Conservation (phyloP, 2,113 vertebrate genomes). For the Channa argus region DNA sequence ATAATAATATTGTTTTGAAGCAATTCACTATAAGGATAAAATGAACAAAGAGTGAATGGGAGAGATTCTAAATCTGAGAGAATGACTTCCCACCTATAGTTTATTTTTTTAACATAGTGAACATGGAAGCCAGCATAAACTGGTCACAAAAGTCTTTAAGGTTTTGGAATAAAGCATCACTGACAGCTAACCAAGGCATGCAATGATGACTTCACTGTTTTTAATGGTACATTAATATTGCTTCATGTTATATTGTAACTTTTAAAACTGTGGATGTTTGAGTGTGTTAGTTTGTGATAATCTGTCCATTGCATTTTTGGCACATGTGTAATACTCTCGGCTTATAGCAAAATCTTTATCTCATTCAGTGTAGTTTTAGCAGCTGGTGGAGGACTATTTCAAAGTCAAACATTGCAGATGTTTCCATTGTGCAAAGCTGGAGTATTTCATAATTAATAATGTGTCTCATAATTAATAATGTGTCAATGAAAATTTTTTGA, state of each 20-base stretch:
- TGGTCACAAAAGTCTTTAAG: background rate
- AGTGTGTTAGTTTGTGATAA: slow-evolving; percentile 26
- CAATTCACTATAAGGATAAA: slow-evolving; percentile 6
- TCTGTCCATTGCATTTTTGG: background rate
- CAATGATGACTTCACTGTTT: slow-evolving; percentile 42
- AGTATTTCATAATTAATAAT: background rate
- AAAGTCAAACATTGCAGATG: background rate
- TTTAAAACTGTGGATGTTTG: slow-evolving; percentile 37
- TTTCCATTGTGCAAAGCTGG: slow-evolving; percentile 18
- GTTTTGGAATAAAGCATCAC: background rate
- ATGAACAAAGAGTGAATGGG: background rate
- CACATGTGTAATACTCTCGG: background rate
- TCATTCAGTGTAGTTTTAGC: slow-evolving; percentile 18
- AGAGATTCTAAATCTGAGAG: background rate
- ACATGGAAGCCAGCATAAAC: background rate
- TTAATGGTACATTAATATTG: background rate
- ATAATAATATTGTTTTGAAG: background rate
- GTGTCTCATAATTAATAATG: slow-evolving; percentile 6
- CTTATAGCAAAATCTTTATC: slow-evolving; percentile 2
- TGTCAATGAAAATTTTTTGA: slow-evolving; percentile 1
- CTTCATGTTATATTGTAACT: background rate
- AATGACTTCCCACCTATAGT: background rate
- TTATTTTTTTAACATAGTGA: too few species aligned
- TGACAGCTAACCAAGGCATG: background rate
- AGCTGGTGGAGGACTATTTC: slow-evolving; percentile 16